Evolutionary conservation across 1,140 invertebrate genomes (phyloP).

Genomic region (Ectropis grisescens): DNA sequence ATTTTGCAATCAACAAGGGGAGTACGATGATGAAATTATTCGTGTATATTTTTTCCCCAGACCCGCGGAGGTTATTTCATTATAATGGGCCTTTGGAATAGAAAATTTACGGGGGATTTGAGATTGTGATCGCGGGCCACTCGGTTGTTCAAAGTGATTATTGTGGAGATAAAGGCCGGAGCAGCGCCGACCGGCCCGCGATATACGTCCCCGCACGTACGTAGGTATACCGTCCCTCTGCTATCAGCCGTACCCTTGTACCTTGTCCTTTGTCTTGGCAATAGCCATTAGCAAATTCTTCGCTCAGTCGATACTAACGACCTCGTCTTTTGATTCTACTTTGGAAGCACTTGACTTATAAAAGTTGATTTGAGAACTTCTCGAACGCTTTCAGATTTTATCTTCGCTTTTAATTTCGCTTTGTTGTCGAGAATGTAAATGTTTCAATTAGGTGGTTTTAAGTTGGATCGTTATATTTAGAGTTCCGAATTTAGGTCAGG

Average conservation of each 20-base stretch:
- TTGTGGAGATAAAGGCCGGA: constrained; percentile 41
- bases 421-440: no score
- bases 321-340: no score
- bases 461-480: no score
- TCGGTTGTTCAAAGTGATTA: constrained; percentile 67
- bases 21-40: constrained; percentile 62
- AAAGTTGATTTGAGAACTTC: no score
- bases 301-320: no score
- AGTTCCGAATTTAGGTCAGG: no score
- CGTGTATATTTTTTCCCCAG: constrained; percentile 61
- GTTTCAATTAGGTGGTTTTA: no score
- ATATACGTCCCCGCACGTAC: constrained; percentile 21
- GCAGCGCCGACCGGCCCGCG: constrained; percentile 45
- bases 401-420: no score
- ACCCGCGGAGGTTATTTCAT: constrained; percentile 49
- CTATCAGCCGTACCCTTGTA: neutral
- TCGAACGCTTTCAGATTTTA: no score
- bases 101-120: constrained; percentile 64
- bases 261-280: no score
- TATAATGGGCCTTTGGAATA: constrained; percentile 52
- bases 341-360: no score
- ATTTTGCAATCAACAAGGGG: constrained; percentile 66
- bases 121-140: constrained; percentile 58
- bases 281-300: no score
- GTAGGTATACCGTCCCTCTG: constrained; percentile 12